Percentiles rank a stretch among this genome's conserved stretches.
Conservation (phyloP, 2,113 vertebrate genomes). For the Petroica traversi region DNA sequence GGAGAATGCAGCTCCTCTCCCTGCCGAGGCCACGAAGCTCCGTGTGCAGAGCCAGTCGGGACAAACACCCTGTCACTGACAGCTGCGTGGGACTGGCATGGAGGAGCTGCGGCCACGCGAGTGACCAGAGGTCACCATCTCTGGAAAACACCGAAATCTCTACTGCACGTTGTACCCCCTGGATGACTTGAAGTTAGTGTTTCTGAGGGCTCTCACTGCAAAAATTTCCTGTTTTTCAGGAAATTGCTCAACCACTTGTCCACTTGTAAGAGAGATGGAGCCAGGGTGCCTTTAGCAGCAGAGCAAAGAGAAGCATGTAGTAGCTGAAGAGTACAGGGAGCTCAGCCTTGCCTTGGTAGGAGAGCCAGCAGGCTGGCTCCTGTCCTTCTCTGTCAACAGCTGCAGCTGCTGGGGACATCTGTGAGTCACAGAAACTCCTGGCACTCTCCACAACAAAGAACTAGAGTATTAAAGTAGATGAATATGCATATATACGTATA, state of each 20-base stretch:
- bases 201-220: background rate
- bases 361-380: background rate
- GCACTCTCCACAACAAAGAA: background rate
- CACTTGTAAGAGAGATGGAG: background rate
- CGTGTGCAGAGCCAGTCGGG: accelerated
- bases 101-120: accelerated
- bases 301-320: accelerated
- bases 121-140: background rate
- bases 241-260: background rate
- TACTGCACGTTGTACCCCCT: background rate
- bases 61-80: background rate
- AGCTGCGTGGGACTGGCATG: background rate
- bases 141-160: background rate
- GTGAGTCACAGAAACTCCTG: background rate
- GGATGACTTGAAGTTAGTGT: background rate
- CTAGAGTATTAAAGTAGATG: background rate
- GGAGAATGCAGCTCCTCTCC: background rate
- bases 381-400: background rate
- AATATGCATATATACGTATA: accelerated
- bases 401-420: background rate
- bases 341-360: background rate
- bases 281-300: background rate
- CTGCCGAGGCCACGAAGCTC: accelerated
- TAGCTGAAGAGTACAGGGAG: background rate
- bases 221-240: background rate